Base-by-base conservation (phyloP, 1,140 invertebrate genomes). In the Stegodyphus mimosarum region DNA sequence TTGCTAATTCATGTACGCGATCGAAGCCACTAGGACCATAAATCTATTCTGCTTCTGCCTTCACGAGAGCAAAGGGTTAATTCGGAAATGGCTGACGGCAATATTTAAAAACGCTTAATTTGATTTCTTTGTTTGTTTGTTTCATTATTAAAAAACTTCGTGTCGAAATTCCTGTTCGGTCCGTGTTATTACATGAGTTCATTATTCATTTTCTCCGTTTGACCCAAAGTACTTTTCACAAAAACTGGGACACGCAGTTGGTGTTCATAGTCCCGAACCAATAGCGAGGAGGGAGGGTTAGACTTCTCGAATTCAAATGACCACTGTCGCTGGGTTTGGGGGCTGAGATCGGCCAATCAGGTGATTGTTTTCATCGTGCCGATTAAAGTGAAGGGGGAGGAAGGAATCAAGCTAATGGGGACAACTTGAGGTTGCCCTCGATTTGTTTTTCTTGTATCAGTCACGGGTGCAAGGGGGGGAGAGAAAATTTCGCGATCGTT, bases 391-490 rank as follows among this genome's bases (percentile, higher is more conserved):
- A 15, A 66, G 63, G 63, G 51, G 66, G 74, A 51, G 69, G 76
- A 69, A 49, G 33, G 60, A 33, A 50, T 49, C 69, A 52, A 52
- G 55, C 55, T 9, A 78, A 78, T 50, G 76, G 76, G 76, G 76
- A 78, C 66, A 78, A 60, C 53, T 67, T 78, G 76, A 78, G 76
- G 63, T 78, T 78, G 76, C 76, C 76, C 76, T 78, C 64, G 48
- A 78, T 78, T 53, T 64, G 76, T 6, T 51, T n/a, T 78, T 69
- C 50, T 78, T 69, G 11, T 71, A 7, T 71, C 50, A 13, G 33
- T 71, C 18, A 33, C 48, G n/a, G 69, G 69, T 33, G 11, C 69
- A 13, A 48, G 11, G 48, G 49, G 18, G 11, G 53, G 52, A 3
- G 3, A 13, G 69, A 13, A 50, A 10, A 18, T 71, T 71, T 67